Conservation (phyloP, 2,797 vertebrate genomes). For the Scomberomorus guttatus region DNA sequence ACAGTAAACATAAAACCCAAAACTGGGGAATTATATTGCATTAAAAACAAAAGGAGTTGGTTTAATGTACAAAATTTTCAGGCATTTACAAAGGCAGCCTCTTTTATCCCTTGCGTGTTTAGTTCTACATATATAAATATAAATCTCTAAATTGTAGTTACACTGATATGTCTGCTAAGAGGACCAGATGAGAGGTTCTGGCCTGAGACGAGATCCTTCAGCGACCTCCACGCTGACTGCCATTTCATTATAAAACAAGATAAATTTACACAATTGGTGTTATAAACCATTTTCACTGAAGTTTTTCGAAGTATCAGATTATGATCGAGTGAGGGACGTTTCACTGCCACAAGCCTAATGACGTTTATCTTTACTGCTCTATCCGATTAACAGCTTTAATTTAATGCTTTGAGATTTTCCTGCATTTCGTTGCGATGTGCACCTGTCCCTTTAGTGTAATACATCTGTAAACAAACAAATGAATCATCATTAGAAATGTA, state of each 20-base stretch:
- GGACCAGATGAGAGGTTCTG: slow-evolving; percentile 35
- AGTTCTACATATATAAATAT: slow-evolving; percentile 81
- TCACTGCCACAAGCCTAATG: not conserved
- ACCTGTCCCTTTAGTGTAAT: slow-evolving; percentile 68
- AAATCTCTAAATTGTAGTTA: slow-evolving; percentile 79
- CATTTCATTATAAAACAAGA: slow-evolving; percentile 35
- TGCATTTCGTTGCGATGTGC: slow-evolving; percentile 22
- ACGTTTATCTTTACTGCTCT: not conserved
- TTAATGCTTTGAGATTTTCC: not conserved
- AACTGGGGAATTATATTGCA: slow-evolving; percentile 71
- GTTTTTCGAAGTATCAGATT: slow-evolving; percentile 14
- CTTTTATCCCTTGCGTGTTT: slow-evolving; percentile 58
- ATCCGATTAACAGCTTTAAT: slow-evolving; percentile 10
- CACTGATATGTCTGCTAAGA: slow-evolving; percentile 70
- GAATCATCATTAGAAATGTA: slow-evolving; percentile 25
- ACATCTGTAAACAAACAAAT: slow-evolving; percentile 46
- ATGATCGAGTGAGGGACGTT: slow-evolving; percentile 10
- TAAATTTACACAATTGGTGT: slow-evolving; percentile 12
- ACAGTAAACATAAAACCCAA: slow-evolving; percentile 78
- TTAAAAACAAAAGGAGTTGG: slow-evolving; percentile 77
- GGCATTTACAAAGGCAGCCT: slow-evolving; percentile 84
- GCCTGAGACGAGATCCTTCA: slow-evolving; percentile 48
- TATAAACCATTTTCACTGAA: slow-evolving; percentile 20
- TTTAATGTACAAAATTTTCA: slow-evolving; percentile 82
- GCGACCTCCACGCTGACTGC: slow-evolving; percentile 27